These are phyloP conservation scores for Phoeniculus purpureus DNA, from an alignment of 2,797 vertebrate species.

Conservation along the genomic window DNA sequence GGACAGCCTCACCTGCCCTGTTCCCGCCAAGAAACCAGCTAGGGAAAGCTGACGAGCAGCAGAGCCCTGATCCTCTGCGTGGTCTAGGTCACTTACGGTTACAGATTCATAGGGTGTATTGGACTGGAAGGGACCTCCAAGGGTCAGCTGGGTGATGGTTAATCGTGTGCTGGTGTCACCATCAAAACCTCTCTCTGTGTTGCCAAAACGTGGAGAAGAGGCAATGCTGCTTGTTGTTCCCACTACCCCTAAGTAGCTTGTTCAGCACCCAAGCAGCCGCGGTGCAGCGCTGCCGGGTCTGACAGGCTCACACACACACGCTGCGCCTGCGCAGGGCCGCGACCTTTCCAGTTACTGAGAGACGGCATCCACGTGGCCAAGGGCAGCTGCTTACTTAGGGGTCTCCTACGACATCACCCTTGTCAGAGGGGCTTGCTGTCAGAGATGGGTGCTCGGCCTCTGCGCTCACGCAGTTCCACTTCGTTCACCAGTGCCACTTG, in stretches of 20 bases:
- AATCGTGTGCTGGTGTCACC: conserved; percentile 1
- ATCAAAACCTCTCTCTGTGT: not conserved
- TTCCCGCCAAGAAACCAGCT: not conserved
- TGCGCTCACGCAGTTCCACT: no score
- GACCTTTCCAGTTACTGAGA: not conserved
- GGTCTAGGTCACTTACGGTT: not conserved
- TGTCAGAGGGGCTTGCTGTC: not conserved
- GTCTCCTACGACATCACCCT: not conserved
- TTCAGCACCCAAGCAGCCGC: no score
- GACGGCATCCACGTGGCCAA: not conserved
- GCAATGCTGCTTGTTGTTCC: not conserved
- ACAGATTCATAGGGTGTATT: no score
- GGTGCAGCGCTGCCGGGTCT: not conserved
- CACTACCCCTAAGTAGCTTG: not conserved
- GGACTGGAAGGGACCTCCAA: no score
- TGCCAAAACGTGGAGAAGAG: not conserved
- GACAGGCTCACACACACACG: not conserved
- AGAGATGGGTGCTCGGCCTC: not conserved
- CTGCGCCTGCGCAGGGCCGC: not conserved
- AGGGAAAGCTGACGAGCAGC: conserved; percentile 1
- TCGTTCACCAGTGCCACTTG: not conserved
- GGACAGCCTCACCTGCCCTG: not conserved
- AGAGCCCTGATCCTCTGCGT: not conserved
- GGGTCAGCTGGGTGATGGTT: not conserved
- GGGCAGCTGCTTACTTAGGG: not conserved